Evolutionary conservation across 2,113 vertebrate species (phyloP), one percentile per base, ranked within the genome.

Genomic region (Cochlearius cochlearius): DNA sequence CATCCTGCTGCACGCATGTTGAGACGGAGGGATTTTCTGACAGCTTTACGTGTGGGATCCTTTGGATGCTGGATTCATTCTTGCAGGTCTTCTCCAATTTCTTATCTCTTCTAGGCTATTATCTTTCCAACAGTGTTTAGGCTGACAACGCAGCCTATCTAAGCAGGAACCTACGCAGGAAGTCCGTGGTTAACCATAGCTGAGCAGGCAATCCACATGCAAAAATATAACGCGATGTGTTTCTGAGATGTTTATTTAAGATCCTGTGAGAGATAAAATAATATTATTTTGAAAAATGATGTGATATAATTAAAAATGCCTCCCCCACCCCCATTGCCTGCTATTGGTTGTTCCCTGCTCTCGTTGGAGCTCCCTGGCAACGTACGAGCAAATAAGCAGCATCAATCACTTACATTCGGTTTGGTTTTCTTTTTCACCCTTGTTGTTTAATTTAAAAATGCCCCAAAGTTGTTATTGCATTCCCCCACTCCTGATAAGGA

Each of bases 381-480:
- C 92, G 69, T 38, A 56, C 0, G 2, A 92, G 55, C 81, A 97
- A 97, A 96, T 92, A 97, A 90, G 66, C 32, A 90, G 49, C 83
- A 95, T 97, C 95, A 91, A 96, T 96, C 95, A 91, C 93, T 89
- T 92, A 30, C 41, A 55, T 62, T 62, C 76, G 38, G 62, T 85
- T 91, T 58, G n/a, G 38, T 82, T 95, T 89, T 91, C 64, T 85
- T 94, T 96, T 90, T 87, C 66, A 92, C 38, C 43, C 62, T 89
- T 82, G 71, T 53, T 84, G 56, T 95, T 95, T 97, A 95, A 97
- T 96, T 94, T 97, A 55, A 96, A 95, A 94, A 96, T 89, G 76
- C 71, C 87, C 50, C 91, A 85, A 92, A 96, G 86, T 94, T 95
- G 69, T 94, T 94, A 72, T 63, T 92, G 50, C 83, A 56, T 66